Evolutionary conservation across 2,113 vertebrate species (phyloP), one percentile per base, ranked within the genome.

Genomic region (Misgurnus mizolepis): DNA sequence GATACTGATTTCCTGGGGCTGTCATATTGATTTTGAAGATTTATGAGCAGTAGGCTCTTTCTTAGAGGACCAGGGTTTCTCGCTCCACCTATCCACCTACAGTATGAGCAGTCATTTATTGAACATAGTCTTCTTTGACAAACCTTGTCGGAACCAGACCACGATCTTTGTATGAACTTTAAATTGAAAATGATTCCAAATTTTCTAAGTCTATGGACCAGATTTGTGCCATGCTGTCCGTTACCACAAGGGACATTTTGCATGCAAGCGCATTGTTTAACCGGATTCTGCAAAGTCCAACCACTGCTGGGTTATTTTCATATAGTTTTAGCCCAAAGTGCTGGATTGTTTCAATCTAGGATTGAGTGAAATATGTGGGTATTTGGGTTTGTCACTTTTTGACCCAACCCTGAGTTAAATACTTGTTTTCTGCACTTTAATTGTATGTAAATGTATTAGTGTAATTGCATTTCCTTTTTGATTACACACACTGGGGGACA

Each of bases 21-120:
- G 91, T 91, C 89, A 86, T 91, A 92, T 93, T 90, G 92, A 93
- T 92, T 90, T 87, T 73, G 87, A 76, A 88, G 92, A 93, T 93
- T 93, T 92, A 92, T 91, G 87, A 88, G 87, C 80, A 85, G 80
- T 82, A 80, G 17, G 53, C 83, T 85, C 83, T 70, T 77, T 85
- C 22, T 70, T 85, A 87, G 85, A 90, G 87, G 85, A 88, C 86
- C 73, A 49, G 79, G 83, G 78, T 84, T 85, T 82, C 82, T 64
- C 82, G 53, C 53, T 76, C 78, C 14, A 27, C 64, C 70, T 22
- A 22, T 22, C 22, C 22, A 22, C 22, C 22, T 22, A 22, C 22
- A 22, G 22, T n/a, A 62, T 77, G 70, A 88, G 87, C 80, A 88
- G 82, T 90, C 89, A 90, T 93, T 92, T 92, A 90, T 92, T 90